Percentiles rank a stretch among this genome's conserved stretches.
Conservation (phyloP, 2,113 vertebrate species). For the Pluvialis apricaria region DNA sequence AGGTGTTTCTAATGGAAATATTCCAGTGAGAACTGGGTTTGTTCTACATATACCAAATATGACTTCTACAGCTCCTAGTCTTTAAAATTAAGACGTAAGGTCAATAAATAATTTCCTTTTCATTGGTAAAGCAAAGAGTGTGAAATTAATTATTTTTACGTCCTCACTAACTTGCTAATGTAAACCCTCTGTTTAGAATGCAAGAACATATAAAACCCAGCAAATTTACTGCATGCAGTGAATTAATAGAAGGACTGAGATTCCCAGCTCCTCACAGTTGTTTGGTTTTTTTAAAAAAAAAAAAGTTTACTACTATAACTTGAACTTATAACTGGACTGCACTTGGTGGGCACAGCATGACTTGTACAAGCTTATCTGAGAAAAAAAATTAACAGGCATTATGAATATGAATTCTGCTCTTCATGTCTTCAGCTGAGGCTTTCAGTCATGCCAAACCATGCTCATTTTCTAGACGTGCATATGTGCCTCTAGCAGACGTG, state of each 20-base stretch:
- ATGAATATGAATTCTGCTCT: not conserved
- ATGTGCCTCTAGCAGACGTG: fast-evolving
- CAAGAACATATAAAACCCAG: not conserved
- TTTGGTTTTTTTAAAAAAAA: not conserved
- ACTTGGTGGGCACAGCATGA: not conserved
- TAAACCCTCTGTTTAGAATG: not conserved
- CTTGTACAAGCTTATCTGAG: not conserved
- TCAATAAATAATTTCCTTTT: not conserved
- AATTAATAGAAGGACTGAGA: not conserved
- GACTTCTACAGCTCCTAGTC: not conserved
- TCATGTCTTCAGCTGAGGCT: not conserved
- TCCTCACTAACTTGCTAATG: not conserved
- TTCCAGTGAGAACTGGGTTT: not conserved
- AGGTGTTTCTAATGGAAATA: not conserved
- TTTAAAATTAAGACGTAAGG: not conserved
- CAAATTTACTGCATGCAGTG: not conserved
- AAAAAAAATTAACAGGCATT: not conserved
- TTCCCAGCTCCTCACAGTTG: not conserved
- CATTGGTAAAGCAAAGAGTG: not conserved
- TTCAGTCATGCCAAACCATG: not conserved
- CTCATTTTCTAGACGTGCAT: not conserved
- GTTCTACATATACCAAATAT: not conserved
- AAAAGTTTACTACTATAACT: not conserved
- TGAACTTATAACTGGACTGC: not conserved
- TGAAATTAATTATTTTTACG: not conserved